phyloP scores from a whole-genome alignment of 2,797 vertebrate species.

The Glossophaga mutica region DNA sequence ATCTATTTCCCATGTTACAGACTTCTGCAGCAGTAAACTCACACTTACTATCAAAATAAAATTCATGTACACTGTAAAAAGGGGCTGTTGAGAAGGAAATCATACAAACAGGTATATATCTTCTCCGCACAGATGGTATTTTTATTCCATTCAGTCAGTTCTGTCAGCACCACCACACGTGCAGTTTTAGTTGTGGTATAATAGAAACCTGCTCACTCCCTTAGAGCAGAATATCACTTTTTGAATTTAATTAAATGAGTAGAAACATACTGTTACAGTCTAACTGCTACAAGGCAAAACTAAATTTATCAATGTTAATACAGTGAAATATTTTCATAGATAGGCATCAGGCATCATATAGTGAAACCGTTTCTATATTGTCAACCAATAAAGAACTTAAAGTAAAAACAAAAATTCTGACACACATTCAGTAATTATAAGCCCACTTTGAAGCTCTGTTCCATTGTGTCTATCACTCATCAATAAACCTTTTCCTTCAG shows the following conservation, averaged over 20 bases:
- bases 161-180: constrained; percentile 23
- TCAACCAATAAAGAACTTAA: background rate
- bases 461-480: background rate
- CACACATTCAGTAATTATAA: background rate
- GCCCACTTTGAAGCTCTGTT: background rate
- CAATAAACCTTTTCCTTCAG: background rate
- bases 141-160: constrained; percentile 32
- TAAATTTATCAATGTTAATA: background rate
- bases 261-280: background rate
- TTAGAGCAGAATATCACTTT: background rate
- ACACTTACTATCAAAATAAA: constrained; percentile 70
- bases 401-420: background rate
- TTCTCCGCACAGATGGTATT: constrained; percentile 66
- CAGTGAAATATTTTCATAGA: background rate
- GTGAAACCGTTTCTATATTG: background rate
- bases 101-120: constrained; percentile 59
- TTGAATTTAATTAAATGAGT: constrained; percentile 14
- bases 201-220: constrained; percentile 10
- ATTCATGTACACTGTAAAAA: constrained; percentile 71
- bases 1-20: constrained; percentile 48
- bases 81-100: constrained; percentile 61
- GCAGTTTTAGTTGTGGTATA: background rate
- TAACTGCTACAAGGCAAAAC: background rate
- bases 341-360: background rate
- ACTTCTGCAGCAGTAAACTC: constrained; percentile 63